These are phyloP conservation scores for Xenentodon cancila DNA, from an alignment of 2,797 vertebrate species.

Conservation along the genomic window DNA sequence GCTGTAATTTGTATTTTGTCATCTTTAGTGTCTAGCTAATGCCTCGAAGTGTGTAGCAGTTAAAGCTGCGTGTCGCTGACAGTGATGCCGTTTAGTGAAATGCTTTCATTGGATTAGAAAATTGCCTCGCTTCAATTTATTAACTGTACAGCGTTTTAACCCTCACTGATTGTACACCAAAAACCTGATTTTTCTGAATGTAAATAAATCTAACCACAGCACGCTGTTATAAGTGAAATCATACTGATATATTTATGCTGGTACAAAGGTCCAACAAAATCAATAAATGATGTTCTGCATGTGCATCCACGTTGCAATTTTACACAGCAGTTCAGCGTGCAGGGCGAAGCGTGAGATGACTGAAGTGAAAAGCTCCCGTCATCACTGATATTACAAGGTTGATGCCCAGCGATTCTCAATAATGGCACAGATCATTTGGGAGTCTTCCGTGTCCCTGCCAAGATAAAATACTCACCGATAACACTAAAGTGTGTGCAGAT, in stretches of 20 bases:
- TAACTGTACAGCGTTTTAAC: background rate
- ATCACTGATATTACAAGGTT: slow-evolving; percentile 27
- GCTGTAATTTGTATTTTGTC: slow-evolving; percentile 15
- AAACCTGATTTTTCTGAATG: background rate
- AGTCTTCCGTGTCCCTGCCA: slow-evolving; percentile 36
- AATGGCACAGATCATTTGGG: slow-evolving; percentile 28
- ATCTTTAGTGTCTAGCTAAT: slow-evolving; percentile 11
- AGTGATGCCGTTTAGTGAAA: slow-evolving; percentile 1
- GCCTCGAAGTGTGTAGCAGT: slow-evolving; percentile 1
- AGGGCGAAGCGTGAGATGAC: slow-evolving; percentile 17
- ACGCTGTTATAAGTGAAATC: background rate
- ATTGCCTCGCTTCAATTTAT: background rate
- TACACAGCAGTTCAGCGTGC: slow-evolving; percentile 11
- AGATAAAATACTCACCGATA: slow-evolving; percentile 25
- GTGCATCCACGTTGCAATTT: slow-evolving; percentile 11
- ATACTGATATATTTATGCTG: slow-evolving; percentile 10
- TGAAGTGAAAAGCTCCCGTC: slow-evolving; percentile 25
- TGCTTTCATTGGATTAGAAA: background rate
- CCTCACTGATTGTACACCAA: background rate
- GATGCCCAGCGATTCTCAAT: slow-evolving; percentile 42
- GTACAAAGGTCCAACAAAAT: slow-evolving; percentile 13
- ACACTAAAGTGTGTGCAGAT: too few species aligned
- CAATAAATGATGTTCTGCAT: slow-evolving; percentile 8
- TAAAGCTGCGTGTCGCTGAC: too few species aligned
- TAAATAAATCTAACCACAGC: slow-evolving; percentile 6